Evolutionary conservation across 2,888 invertebrate species (phyloP).

Genomic region (Lordiphosa andalusiaca): DNA sequence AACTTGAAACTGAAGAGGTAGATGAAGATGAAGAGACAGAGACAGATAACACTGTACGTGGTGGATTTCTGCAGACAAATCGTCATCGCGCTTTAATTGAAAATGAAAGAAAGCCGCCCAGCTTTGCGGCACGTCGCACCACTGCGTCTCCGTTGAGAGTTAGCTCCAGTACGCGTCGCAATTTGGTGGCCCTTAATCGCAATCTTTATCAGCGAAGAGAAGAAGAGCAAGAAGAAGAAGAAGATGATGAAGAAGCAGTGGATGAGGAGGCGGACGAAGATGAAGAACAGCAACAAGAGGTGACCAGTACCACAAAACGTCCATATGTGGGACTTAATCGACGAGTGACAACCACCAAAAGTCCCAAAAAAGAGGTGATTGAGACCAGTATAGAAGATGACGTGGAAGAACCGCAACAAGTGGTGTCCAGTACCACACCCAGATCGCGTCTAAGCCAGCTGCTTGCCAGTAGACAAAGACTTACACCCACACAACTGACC

Average conservation of each 20-base stretch:
- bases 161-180: slow-evolving; percentile 36
- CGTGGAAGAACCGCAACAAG: too few species aligned
- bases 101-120: slow-evolving; percentile 9
- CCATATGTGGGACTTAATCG: slow-evolving; percentile 27
- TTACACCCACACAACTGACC: slow-evolving; percentile 17
- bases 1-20: slow-evolving; percentile 5
- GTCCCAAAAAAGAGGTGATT: background rate
- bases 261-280: slow-evolving; percentile 25
- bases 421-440: slow-evolving; percentile 13
- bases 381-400: background rate
- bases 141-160: slow-evolving; percentile 29
- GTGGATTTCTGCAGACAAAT: slow-evolving; percentile 52
- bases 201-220: slow-evolving; percentile 41
- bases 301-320: too few species aligned
- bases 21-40: slow-evolving; percentile 14
- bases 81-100: slow-evolving; percentile 46
- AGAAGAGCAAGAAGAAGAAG: slow-evolving; percentile 16
- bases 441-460: slow-evolving; percentile 45
- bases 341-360: slow-evolving; percentile 1
- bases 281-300: slow-evolving; percentile 4
- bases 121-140: slow-evolving; percentile 23
- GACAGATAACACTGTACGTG: slow-evolving; percentile 12
- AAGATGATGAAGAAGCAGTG: slow-evolving; percentile 23
- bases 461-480: slow-evolving; percentile 45
- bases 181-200: slow-evolving; percentile 44